Conservation (phyloP, 2,113 vertebrate genomes). For the Chionodraco myersi region DNA sequence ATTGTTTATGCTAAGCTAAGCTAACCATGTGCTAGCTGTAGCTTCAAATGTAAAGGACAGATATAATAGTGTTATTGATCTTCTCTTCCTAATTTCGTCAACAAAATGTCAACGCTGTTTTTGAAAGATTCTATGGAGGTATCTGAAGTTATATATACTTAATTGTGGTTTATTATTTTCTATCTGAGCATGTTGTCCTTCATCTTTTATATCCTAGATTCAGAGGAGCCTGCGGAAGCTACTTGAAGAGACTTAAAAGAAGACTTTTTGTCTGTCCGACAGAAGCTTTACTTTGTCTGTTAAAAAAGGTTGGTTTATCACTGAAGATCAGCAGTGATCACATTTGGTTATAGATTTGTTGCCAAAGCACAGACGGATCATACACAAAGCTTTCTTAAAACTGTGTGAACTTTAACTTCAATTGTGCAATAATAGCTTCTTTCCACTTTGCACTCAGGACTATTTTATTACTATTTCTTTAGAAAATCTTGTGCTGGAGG, state of each 20-base stretch:
- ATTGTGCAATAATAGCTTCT: slow-evolving; percentile 75
- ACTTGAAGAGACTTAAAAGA: slow-evolving; percentile 75
- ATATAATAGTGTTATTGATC: background rate
- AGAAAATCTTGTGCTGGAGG: slow-evolving; percentile 22
- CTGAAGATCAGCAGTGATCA: slow-evolving; percentile 13
- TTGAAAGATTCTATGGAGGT: background rate
- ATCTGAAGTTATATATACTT: background rate
- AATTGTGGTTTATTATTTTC: background rate
- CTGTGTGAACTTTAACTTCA: slow-evolving; percentile 35
- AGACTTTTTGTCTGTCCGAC: background rate
- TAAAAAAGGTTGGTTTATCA: slow-evolving; percentile 17
- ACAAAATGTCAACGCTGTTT: background rate
- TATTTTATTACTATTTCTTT: slow-evolving; percentile 30
- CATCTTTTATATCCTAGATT: slow-evolving; percentile 59
- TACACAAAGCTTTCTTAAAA: slow-evolving; percentile 26
- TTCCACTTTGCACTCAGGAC: slow-evolving; percentile 65
- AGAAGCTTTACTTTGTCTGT: slow-evolving; percentile 23
- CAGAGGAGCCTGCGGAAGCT: slow-evolving; percentile 77
- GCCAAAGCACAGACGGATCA: slow-evolving; percentile 34
- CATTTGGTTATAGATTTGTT: slow-evolving; percentile 12
- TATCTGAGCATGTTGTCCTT: background rate
- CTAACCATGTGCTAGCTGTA: background rate
- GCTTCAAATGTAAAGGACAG: background rate
- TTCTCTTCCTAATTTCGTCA: background rate
- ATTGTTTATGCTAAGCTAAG: slow-evolving; percentile 7